Base-by-base conservation (phyloP, 2,113 vertebrate species). In the Muscicapa adusta region DNA sequence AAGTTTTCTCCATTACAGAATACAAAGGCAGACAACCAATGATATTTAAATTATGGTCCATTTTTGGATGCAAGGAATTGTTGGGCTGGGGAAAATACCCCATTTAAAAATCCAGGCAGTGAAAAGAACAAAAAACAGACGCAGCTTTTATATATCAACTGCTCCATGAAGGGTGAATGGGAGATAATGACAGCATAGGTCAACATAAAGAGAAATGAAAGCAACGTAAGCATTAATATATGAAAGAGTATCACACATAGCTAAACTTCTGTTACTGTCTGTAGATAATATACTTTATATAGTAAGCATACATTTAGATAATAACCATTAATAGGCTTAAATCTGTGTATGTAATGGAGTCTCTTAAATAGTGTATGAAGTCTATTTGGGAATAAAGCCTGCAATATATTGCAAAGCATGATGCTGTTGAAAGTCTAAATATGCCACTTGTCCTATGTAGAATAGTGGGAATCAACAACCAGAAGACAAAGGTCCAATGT, bases 361-460 rank as follows among this genome's bases (percentile, higher is more conserved):
- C 20, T 53, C 89, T 91, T 68, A 50, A 76, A 75, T 36, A 79
- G 38, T 8, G 18, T 56, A 51, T 62, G 53, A 60, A 57, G 47
- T 81, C 76, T 43, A 50, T 56, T 18, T 57, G 53, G 47, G 72
- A 82, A 83, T 56, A 71, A 74, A 66, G 10, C 7, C 25, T 62
- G 13, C 3, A 42, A n/a, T 17, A 31, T 57, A 18, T 26, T 47
- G 31, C 56, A n/a, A 45, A 40, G 15, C 26, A 36, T 0, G 1
- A 50, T 1, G 6, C 8, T 26, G 58, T 34, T 78, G 65, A 66
- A 89, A 28, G 14, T 56, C 18, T 81, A 74, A 77, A 47, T 3
- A 10, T 29, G 17, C 14, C 22, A 8, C 8, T 50, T 43, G 51
- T n/a, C 14, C 51, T 48, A 9, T 31, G 4, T 0, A 26, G 47